A percentile compares a stretch with the other conserved stretches of the same genome.
phyloP scores from a whole-genome alignment of 2,797 vertebrate genomes.

The Poecilia wingei region DNA sequence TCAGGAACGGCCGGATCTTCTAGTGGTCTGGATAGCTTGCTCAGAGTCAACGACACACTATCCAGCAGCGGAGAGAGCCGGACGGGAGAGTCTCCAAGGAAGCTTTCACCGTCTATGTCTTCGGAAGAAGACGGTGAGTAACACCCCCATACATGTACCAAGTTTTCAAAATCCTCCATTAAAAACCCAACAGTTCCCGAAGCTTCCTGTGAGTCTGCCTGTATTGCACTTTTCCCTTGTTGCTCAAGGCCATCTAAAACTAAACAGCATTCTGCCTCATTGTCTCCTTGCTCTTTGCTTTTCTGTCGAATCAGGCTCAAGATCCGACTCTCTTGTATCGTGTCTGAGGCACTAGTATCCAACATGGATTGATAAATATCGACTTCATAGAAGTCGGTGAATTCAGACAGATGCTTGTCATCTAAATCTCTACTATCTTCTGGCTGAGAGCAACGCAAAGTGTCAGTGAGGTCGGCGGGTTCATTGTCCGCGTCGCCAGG shows the following conservation, averaged over 20 bases:
- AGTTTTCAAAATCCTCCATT: conserved; percentile 91
- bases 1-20: conserved; percentile 88
- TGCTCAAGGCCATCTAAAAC: conserved; percentile 96
- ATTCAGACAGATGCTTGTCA: conserved; percentile 99
- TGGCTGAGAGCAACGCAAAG: conserved; percentile 92
- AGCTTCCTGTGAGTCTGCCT: conserved; percentile 90
- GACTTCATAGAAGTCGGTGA: conserved; percentile 99
- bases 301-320: conserved; percentile 99
- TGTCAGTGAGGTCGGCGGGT: conserved; percentile 89
- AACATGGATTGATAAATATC: conserved; percentile 99
- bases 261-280: conserved; percentile 98
- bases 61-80: conserved; percentile 90
- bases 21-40: conserved; percentile 86
- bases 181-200: conserved; percentile 90
- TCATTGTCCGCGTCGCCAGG: conserved; percentile 90
- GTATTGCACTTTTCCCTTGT: conserved; percentile 99
- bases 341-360: conserved; percentile 99
- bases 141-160: conserved; percentile 98
- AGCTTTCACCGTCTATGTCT: conserved; percentile 95
- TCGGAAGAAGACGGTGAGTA: conserved; percentile 95
- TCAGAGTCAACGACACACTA: conserved; percentile 87
- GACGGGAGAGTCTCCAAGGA: conserved; percentile 91
- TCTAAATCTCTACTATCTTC: conserved; percentile 94
- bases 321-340: conserved; percentile 98
- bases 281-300: conserved; percentile 91